Evolutionary conservation across 2,888 invertebrate genomes (phyloP), one percentile per base, ranked within the genome.

Genomic region (Sminthurides aquaticus): DNA sequence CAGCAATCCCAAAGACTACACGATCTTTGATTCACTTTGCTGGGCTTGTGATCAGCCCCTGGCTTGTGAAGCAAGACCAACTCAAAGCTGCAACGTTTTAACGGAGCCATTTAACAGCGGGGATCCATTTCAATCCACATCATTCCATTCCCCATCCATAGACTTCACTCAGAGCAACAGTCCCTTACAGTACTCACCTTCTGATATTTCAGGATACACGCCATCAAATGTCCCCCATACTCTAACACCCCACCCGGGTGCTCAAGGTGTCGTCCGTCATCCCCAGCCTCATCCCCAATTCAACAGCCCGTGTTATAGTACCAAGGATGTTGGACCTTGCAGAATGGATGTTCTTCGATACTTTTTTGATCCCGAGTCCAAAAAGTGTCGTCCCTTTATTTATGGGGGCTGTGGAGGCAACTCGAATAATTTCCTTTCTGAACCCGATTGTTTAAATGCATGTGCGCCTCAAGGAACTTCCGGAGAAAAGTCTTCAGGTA

Each of bases 331-430:
- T 1, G 74, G 74, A 11, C 74, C 74, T 24, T 74, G 74, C 58
- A 61, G 67, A 57, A 72, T 66, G 59, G 74, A 74, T 52, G 67
- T 67, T 27, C 64, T 74, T 22, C 62, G 74, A 1, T 73, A 74
- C 22, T 74, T 72, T 66, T 74, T 67, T 63, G 74, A 74, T 49
- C 26, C 62, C 0, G 54, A 22, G 1, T 34, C 63, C n/a, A 54
- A 62, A 11, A 70, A 68, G 63, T 74, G 74, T 49, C 61, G 73
- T 29, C 72, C 72, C 20, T 74, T 74, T 55, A 74, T 74, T 64
- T 74, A 66, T 60, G 72, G 73, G 20, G 74, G 74, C 1, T 74
- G 74, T 65, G 70, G 71, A 62, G 73, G 72, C n/a, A 74, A 74
- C 52, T 27, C 63, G 8, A 74, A 74, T 48, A 74, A 74, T 59